Base-by-base conservation (phyloP, 1,140 invertebrate species). In the Brachionus calyciflorus region DNA sequence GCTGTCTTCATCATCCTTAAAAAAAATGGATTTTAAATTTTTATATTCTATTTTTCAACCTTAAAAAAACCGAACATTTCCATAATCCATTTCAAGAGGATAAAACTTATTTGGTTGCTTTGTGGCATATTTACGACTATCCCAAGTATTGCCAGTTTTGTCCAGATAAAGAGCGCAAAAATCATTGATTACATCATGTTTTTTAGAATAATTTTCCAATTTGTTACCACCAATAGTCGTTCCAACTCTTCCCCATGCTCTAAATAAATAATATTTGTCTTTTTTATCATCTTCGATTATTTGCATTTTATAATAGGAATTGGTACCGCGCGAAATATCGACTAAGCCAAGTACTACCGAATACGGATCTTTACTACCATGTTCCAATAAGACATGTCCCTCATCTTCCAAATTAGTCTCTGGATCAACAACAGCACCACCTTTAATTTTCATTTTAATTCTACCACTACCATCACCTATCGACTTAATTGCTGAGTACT, bases 221-320 rank as follows among this genome's bases (percentile, higher is more conserved):
- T 93, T 95, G 28, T 87, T 89, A 10, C 89, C 89, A 9, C 85
- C 95, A 80, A 96, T 92, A 0, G 89, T 91, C 0, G 95, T 98
- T 7, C 96, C 94, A 80, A 97, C 94, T 78, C 96, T 88, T 19
- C 96, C 96, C 96, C 96, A 99, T 0, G 92, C 88, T 30, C 92
- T 88, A 82, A 93, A 96, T 10, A 96, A 79, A 89, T 89, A 93
- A 83, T 89, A 94, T 73, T 90, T 91, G 49, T 7, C 37, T 65
- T 14, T 21, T 21, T 79, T 81, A 82, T 97, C 93, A 14, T 88
- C 82, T 82, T 95, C 89, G 12, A 98, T 84, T 40, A 97, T 83
- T 84, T 98, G 96, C 33, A 98, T 78, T 84, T 98, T 98, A 83
- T 99, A 98, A 84, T 88, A 99, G 4, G 92, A 94, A 84, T 99